These are phyloP conservation scores for Eulemur albifrons DNA, from an alignment of 2,797 vertebrate genomes.

Conservation along the genomic window DNA sequence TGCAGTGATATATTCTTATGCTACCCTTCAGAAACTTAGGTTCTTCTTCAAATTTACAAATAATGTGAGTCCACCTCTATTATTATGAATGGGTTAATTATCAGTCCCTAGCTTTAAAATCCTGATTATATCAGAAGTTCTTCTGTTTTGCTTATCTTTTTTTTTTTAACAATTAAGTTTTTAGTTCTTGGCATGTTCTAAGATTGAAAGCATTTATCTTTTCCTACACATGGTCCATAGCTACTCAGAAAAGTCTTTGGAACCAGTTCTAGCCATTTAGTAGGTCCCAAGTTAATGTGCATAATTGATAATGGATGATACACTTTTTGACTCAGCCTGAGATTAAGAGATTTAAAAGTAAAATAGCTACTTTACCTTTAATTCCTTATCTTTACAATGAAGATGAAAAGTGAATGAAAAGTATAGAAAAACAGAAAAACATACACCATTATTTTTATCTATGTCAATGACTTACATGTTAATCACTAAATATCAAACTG, in stretches of 20 bases:
- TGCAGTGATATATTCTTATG: not conserved
- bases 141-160: not conserved
- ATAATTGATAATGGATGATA: not conserved
- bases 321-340: not conserved
- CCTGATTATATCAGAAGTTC: not conserved
- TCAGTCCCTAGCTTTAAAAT: not conserved
- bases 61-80: not conserved
- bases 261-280: not conserved
- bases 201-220: not conserved
- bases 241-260: not conserved
- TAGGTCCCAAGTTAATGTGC: fast-evolving
- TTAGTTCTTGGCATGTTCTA: not conserved
- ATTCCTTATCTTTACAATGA: not conserved
- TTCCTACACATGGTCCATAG: not conserved
- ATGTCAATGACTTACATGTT: not conserved
- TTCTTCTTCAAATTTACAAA: not conserved
- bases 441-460: not conserved
- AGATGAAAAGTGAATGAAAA: not conserved
- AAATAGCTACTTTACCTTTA: not conserved
- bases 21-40: not conserved
- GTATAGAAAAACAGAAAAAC: not conserved
- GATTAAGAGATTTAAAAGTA: not conserved
- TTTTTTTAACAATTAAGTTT: not conserved
- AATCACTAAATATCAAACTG: not conserved
- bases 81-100: not conserved